phyloP scores from a whole-genome alignment of 2,113 vertebrate species.

The Raja brachyura region DNA sequence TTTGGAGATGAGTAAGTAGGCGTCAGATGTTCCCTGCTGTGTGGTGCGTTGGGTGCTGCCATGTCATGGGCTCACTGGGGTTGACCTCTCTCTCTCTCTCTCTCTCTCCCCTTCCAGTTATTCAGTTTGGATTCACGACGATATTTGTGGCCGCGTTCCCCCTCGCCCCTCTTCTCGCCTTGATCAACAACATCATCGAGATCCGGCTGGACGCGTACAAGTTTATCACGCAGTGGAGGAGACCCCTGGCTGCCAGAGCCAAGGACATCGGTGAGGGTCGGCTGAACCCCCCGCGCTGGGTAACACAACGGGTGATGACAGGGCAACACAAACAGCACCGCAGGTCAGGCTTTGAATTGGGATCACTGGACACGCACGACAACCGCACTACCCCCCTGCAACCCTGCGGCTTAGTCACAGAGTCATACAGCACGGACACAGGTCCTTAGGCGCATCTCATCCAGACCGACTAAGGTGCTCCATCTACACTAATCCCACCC shows the following conservation, averaged over 20 bases:
- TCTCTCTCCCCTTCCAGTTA: constrained; percentile 57
- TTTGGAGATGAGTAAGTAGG: constrained; percentile 86
- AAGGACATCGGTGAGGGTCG: constrained; percentile 82
- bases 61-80: background rate
- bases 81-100: background rate
- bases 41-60: background rate
- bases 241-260: constrained; percentile 83
- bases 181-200: constrained; percentile 94
- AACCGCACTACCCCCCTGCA: too few relatives aligned
- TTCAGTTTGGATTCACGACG: constrained; percentile 94
- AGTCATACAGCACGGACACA: too few relatives aligned
- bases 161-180: constrained; percentile 83
- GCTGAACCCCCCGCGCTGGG: background rate
- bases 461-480: too few relatives aligned
- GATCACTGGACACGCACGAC: too few relatives aligned
- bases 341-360: too few relatives aligned
- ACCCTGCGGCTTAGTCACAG: too few relatives aligned
- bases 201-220: constrained; percentile 93
- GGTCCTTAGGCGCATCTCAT: too few relatives aligned
- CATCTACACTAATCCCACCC: too few relatives aligned
- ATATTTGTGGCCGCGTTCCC: constrained; percentile 97
- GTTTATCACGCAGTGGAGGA: constrained; percentile 90
- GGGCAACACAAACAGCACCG: too few relatives aligned
- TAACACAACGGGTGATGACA: background rate
- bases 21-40: constrained; percentile 33